Evolutionary conservation across 2,888 invertebrate genomes (phyloP), one percentile per base, ranked within the genome.

Genomic region (Eristalis intricaria): DNA sequence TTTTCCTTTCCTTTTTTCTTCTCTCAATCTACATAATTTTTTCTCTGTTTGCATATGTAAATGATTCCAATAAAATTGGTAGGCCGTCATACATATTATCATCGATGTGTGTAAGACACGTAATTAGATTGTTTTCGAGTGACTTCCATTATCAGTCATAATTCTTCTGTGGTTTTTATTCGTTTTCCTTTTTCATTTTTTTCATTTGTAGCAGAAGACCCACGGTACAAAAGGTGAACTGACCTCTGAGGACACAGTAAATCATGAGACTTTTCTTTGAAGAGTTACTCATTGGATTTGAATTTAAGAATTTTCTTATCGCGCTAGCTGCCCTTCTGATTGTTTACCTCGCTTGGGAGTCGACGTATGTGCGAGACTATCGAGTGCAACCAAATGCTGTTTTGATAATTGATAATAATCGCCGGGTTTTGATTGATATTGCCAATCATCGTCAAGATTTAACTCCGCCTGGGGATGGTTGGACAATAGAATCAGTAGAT

Each of bases 301-400:
- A 89, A 88, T 97, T 97, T 85, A 95, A 96, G 68, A 95, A 97
- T 91, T 96, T 95, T 90, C 94, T 97, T 91, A 94, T 95, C 70
- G 93, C 95, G 29, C 93, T 96, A 81, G 91, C 96, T 64, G 83
- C 94, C 13, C 91, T 94, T 22, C 90, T 96, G 22, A 92, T 94
- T 89, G 94, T 95, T 81, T 94, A 95, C 88, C 93, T 96, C 71
- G 95, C 97, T 74, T 97, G 97, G 94, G 95, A 96, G 94, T 97
- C 97, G 88, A 97, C 97, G 50, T 88, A 89, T 71, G 90, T 90
- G 5, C 84, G 89, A 13, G 90, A 90, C 32, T 84, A 89, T 75
- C 89, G 86, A n/a, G 23, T 89, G 10, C 88, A 82, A 63, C 88
- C 88, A 13, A 88, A 89, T 69, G 78, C 90, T 19, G 79, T 90